Percentiles rank a stretch among this genome's conserved stretches.
phyloP scores from a whole-genome alignment of 2,888 invertebrate species.

The Augiades crinisus region DNA sequence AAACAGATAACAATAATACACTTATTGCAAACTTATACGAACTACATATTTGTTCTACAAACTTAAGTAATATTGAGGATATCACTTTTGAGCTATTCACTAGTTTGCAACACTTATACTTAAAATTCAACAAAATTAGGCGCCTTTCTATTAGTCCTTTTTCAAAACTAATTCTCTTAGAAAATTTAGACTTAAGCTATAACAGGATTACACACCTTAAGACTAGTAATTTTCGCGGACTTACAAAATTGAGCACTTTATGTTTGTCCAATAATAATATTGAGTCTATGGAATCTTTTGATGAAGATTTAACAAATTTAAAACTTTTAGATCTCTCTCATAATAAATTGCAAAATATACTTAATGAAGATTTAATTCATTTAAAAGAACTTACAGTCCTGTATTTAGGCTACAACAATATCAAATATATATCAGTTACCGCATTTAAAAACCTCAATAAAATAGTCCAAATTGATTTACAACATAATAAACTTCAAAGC shows the following conservation, averaged over 20 bases:
- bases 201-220: constrained; percentile 92
- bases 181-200: constrained; percentile 90
- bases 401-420: constrained; percentile 90
- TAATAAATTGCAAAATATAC: constrained; percentile 90
- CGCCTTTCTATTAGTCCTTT: constrained; percentile 93
- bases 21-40: constrained; percentile 66
- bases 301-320: constrained; percentile 87
- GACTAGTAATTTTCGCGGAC: constrained; percentile 90
- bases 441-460: constrained; percentile 90
- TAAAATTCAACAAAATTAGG: constrained; percentile 88
- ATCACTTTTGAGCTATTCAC: constrained; percentile 88
- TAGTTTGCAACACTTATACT: constrained; percentile 88
- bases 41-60: constrained; percentile 67
- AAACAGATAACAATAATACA: constrained; percentile 52
- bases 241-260: constrained; percentile 87
- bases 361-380: constrained; percentile 88
- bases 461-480: constrained; percentile 88
- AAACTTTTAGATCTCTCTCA: constrained; percentile 91
- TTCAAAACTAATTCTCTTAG: constrained; percentile 85
- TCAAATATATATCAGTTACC: constrained; percentile 89
- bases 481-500: constrained; percentile 90
- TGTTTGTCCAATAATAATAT: constrained; percentile 93
- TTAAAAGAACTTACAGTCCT: constrained; percentile 90
- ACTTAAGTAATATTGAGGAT: constrained; percentile 79
- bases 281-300: constrained; percentile 91